Base-by-base conservation (phyloP, 2,797 vertebrate genomes). In the Hyperoplus immaculatus region DNA sequence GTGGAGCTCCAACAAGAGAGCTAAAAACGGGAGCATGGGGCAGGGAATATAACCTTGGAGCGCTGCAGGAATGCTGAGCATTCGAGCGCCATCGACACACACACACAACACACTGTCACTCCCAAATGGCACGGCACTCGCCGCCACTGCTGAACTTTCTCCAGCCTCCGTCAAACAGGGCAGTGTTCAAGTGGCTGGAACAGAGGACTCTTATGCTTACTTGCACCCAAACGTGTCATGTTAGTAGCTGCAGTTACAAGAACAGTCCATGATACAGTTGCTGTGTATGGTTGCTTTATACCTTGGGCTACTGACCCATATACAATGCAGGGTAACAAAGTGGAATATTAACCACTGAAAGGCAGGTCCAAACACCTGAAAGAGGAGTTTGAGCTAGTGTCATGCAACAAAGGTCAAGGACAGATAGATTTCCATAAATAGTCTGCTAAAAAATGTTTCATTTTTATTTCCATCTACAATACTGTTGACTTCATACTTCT, bases 11-110 rank as follows among this genome's bases (percentile, higher is more conserved):
- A 88, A 91, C 90, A 89, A 87, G 83, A 90, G 88, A 87, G 89
- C 92, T 92, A 94, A 94, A 94, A 94, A 93, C 81, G 56, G 90
- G 87, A 88, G 75, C 80, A 81, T 54, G 82, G 86, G 29, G 85
- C 77, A 79, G 83, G 81, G 91, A 92, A 87, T 89, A 88, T 91
- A 93, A 91, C 86, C 81, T 86, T 79, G 92, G 83, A 85, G 86
- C 74, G 36, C 80, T 83, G 87, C 64, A 88, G 90, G 94, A 95
- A 95, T 94, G 85, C 87, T 7, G 85, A 90, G 89, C 86, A 88
- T 90, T 88, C 72, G 6, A 75, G 83, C 83, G 5, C 64, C 78
- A 38, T 88, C 72, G 29, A 86, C 88, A 86, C 87, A 89, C 79
- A 90, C 88, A 86, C 87, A 89, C 79, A 90, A 83, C 88, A 72